Evolutionary conservation across 2,888 invertebrate genomes (phyloP).

Genomic region (Zelleria hepariella): DNA sequence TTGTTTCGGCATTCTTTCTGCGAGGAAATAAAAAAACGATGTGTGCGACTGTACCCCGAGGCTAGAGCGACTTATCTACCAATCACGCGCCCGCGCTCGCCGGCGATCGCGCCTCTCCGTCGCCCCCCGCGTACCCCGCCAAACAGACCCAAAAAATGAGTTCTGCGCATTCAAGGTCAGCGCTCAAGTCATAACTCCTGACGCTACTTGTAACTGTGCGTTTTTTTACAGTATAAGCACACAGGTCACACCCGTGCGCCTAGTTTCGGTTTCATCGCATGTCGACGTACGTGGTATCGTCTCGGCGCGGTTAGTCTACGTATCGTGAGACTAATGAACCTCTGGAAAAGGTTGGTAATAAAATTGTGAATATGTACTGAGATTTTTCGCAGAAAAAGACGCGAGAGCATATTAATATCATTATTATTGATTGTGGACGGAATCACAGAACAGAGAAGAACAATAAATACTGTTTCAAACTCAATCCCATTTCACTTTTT

Average conservation of each 20-base stretch:
- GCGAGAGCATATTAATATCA: background rate
- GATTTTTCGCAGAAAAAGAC: background rate
- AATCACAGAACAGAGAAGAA: background rate
- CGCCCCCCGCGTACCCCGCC: no score
- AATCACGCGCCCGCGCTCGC: no score
- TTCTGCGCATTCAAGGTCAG: no score
- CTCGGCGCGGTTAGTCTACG: background rate
- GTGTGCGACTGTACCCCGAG: no score
- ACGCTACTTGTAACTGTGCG: no score
- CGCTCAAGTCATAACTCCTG: no score
- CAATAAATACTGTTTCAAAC: background rate
- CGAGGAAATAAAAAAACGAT: no score
- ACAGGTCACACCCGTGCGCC: background rate
- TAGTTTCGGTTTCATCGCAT: background rate
- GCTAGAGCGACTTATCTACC: no score
- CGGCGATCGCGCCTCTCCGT: no score
- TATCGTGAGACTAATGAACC: background rate
- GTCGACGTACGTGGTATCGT: background rate
- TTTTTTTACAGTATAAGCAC: no score
- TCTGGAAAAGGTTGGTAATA: background rate
- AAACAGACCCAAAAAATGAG: no score
- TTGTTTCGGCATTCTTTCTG: no score
- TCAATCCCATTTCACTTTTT: background rate
- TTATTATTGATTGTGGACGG: background rate
- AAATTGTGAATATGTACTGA: background rate